Evolutionary conservation across 1,140 invertebrate genomes (phyloP).

Genomic region (Ooceraea biroi): DNA sequence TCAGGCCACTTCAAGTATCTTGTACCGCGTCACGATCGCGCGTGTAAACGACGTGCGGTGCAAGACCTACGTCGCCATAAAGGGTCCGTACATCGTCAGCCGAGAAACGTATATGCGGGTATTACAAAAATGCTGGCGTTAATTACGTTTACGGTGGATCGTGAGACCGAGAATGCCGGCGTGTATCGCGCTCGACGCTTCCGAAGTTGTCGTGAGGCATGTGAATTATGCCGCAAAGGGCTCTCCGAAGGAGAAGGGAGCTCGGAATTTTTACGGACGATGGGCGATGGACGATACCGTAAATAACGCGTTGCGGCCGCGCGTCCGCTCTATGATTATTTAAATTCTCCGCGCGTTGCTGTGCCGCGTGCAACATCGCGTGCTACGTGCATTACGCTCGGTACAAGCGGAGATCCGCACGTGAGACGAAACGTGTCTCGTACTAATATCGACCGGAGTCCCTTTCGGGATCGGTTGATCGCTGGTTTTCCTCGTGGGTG

Average conservation of each 20-base stretch:
- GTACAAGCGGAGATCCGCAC: no score
- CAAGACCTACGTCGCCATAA: constrained; percentile 57
- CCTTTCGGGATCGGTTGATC: no score
- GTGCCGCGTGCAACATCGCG: neutral
- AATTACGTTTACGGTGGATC: constrained; percentile 47
- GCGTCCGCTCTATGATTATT: neutral
- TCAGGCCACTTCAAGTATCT: constrained; percentile 65
- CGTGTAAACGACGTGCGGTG: constrained; percentile 70
- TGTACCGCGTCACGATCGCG: constrained; percentile 73
- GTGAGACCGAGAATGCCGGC: constrained; percentile 7
- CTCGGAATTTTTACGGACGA: neutral
- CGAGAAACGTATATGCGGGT: constrained; percentile 5
- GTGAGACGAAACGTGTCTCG: no score
- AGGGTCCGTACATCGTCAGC: constrained; percentile 44
- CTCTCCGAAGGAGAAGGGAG: neutral
- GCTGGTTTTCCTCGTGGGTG: no score
- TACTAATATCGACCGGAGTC: no score
- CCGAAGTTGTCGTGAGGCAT: constrained; percentile 6
- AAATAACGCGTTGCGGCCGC: constrained; percentile 16
- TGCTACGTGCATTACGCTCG: neutral
- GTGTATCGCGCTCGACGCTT: neutral
- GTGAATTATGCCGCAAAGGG: constrained; percentile 1
- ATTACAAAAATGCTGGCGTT: constrained; percentile 52
- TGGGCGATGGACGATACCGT: neutral
- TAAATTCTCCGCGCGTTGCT: neutral